Evolutionary conservation across 2,888 invertebrate genomes (phyloP).

Genomic region (Diarsia rubi): DNA sequence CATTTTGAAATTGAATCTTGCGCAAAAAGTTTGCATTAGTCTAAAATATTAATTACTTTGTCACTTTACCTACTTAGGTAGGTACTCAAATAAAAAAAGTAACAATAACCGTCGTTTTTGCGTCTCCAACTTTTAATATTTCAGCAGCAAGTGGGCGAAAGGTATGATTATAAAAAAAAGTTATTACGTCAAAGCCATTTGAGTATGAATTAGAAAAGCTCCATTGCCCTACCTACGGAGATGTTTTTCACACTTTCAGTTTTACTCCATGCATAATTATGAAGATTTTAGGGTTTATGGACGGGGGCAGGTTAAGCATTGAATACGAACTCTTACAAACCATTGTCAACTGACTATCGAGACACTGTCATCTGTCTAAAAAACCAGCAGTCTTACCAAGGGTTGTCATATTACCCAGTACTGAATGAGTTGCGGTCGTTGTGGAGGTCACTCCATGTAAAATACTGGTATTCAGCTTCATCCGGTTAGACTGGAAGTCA

Average conservation of each 20-base stretch:
- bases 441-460: no score
- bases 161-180: conserved; percentile 63
- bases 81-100: conserved; percentile 11
- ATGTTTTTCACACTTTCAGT: background rate
- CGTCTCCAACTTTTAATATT: conserved; percentile 57
- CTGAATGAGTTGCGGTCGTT: no score
- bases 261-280: background rate
- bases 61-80: background rate
- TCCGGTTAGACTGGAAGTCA: no score
- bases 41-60: conserved; percentile 2
- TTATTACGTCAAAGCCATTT: conserved; percentile 56
- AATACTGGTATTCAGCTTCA: no score
- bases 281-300: background rate
- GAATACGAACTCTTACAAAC: background rate
- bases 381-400: background rate
- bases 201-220: conserved; percentile 38
- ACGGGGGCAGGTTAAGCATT: background rate
- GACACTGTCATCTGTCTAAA: background rate
- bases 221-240: background rate
- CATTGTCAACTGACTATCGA: background rate
- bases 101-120: conserved; percentile 20
- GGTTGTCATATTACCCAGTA: no score
- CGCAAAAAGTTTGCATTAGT: background rate
- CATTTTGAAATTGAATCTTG: background rate
- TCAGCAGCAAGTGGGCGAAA: conserved; percentile 48